Conservation (phyloP, 2,888 invertebrate species). For the Hymenopus coronatus region DNA sequence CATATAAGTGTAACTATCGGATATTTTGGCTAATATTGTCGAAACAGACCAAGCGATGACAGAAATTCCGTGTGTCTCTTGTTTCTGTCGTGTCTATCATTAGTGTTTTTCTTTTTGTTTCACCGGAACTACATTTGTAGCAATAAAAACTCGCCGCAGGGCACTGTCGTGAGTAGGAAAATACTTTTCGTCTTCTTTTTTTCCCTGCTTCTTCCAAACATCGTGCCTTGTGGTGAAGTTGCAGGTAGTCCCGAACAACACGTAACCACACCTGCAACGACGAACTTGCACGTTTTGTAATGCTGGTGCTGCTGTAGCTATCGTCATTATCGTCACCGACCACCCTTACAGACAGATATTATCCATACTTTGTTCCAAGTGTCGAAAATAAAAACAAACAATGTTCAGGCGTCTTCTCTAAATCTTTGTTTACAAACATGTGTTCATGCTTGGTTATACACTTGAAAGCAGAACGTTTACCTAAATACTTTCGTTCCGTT, state of each 20-base stretch:
- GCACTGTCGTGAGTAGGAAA: neutral
- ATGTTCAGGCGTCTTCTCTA: neutral
- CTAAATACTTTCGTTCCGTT: no score
- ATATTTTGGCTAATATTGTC: neutral
- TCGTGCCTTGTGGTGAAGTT: neutral
- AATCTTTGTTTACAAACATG: neutral
- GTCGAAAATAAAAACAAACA: neutral
- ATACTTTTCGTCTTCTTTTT: neutral
- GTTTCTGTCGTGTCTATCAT: neutral
- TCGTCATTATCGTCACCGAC: neutral
- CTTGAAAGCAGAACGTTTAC: no score
- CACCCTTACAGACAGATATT: neutral
- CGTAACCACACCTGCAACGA: neutral
- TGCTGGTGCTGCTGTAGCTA: neutral
- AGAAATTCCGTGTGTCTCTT: neutral
- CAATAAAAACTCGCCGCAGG: neutral
- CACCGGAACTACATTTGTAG: neutral
- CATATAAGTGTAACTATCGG: no score
- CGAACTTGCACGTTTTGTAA: neutral
- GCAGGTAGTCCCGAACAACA: neutral
- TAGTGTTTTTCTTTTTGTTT: neutral
- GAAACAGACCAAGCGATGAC: neutral
- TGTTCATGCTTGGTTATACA: no score
- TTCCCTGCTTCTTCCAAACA: neutral
- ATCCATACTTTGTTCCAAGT: neutral